Conservation (phyloP, 2,797 vertebrate species). For the Microctenopoma stevenorrisi region DNA sequence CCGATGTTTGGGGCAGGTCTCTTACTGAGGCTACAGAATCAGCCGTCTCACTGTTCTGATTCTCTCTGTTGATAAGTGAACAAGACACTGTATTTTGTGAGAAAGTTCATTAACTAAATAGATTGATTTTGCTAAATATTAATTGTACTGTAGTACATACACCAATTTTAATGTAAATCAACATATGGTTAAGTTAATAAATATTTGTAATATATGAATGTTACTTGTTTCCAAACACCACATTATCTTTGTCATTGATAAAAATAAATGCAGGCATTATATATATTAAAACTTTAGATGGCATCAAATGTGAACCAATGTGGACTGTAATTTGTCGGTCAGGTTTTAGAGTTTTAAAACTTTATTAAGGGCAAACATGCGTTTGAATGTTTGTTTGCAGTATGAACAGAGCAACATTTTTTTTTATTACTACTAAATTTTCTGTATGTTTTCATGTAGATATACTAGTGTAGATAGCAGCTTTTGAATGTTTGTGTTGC, state of each 20-base stretch:
- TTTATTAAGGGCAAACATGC: too few relatives aligned
- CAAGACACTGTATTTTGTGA: not conserved
- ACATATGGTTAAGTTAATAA: constrained; percentile 43
- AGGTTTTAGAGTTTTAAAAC: too few relatives aligned
- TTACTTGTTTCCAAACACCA: not conserved
- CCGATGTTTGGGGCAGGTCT: constrained; percentile 21
- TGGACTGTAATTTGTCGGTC: too few relatives aligned
- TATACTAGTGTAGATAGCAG: too few relatives aligned
- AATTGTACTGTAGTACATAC: not conserved
- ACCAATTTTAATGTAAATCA: constrained; percentile 13
- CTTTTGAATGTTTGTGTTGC: too few relatives aligned
- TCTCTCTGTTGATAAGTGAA: constrained; percentile 5
- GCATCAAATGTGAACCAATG: not conserved
- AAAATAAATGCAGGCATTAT: not conserved
- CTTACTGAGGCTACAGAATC: constrained; percentile 13
- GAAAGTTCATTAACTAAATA: not conserved
- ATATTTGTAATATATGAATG: constrained; percentile 53
- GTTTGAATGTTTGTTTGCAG: too few relatives aligned
- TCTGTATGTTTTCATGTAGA: too few relatives aligned
- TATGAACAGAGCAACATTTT: too few relatives aligned
- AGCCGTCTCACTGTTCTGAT: not conserved
- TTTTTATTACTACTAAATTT: too few relatives aligned
- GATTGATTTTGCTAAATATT: not conserved
- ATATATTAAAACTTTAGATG: not conserved
- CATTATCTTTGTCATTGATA: too few relatives aligned